A percentile compares a stretch with the other conserved stretches of the same genome.
phyloP scores from a whole-genome alignment of 2,113 vertebrate genomes.

The Petrocephalus zakoni region DNA sequence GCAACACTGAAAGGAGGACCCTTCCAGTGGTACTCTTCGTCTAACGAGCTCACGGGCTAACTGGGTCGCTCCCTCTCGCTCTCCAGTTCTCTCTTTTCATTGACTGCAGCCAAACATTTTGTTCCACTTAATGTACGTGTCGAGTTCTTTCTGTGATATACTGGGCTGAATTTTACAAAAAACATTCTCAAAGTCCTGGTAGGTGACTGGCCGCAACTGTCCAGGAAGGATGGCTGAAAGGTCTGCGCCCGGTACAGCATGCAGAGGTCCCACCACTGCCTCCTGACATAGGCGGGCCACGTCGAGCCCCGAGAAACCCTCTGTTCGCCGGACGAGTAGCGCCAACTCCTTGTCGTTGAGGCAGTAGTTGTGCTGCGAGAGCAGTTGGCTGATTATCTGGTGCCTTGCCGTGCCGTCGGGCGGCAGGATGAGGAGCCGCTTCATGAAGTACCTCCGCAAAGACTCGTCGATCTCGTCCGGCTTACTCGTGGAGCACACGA shows the following conservation, averaged over 20 bases:
- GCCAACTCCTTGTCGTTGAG: slow-evolving; percentile 92
- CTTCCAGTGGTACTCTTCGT: neutral
- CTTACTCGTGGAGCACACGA: slow-evolving; percentile 92
- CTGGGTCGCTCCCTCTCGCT: neutral
- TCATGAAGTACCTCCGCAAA: slow-evolving; percentile 88
- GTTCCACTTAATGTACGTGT: slow-evolving; percentile 96
- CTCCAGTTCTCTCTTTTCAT: slow-evolving; percentile 53
- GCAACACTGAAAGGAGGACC: neutral
- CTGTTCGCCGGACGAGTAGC: slow-evolving; percentile 89
- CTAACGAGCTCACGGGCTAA: neutral
- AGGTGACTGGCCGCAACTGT: slow-evolving; percentile 87
- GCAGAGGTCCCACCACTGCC: slow-evolving; percentile 81
- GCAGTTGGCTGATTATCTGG: slow-evolving; percentile 89
- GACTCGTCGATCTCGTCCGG: slow-evolving; percentile 95
- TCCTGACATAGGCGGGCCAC: slow-evolving; percentile 91
- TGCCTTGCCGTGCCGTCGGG: slow-evolving; percentile 85
- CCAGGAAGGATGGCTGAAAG: slow-evolving; percentile 86
- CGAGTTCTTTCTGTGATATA: slow-evolving; percentile 96
- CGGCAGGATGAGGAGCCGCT: slow-evolving; percentile 87
- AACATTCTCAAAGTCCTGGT: slow-evolving; percentile 94
- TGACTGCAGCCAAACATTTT: slow-evolving; percentile 98
- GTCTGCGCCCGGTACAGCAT: slow-evolving; percentile 84
- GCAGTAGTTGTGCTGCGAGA: slow-evolving; percentile 97
- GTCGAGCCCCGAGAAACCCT: slow-evolving; percentile 92
- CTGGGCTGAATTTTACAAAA: slow-evolving; percentile 97